Percentiles rank a stretch among this genome's conserved stretches.
Conservation (phyloP, 2,888 invertebrate species). For the Corbicula japonica region DNA sequence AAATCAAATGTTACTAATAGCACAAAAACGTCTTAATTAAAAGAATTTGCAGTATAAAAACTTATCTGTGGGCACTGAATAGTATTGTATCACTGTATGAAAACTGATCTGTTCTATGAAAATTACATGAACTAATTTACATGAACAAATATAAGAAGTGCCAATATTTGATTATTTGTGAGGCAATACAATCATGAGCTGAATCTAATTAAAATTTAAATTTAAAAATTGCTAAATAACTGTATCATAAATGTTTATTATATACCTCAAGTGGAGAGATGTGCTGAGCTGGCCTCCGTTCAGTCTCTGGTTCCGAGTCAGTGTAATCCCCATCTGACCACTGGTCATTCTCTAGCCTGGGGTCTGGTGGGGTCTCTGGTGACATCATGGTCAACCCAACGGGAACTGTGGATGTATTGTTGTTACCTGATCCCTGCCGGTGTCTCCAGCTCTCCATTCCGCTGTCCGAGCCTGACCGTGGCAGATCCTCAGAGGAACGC, state of each 20-base stretch:
- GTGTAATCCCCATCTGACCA: slow-evolving; percentile 97
- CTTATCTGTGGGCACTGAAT: too few species aligned
- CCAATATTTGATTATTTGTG: too few species aligned
- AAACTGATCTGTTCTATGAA: too few species aligned
- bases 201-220: too few species aligned
- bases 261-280: slow-evolving; percentile 64
- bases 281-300: slow-evolving; percentile 58
- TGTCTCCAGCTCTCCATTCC: slow-evolving; percentile 81
- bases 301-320: slow-evolving; percentile 77
- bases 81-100: too few species aligned
- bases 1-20: too few species aligned
- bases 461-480: slow-evolving; percentile 62
- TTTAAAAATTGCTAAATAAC: too few species aligned
- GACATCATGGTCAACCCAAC: slow-evolving; percentile 79
- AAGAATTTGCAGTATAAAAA: too few species aligned
- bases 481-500: slow-evolving; percentile 64
- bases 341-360: slow-evolving; percentile 88
- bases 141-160: too few species aligned
- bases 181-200: too few species aligned
- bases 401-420: slow-evolving; percentile 78
- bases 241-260: neutral
- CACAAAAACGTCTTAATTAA: too few species aligned
- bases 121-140: too few species aligned
- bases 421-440: slow-evolving; percentile 70
- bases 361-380: slow-evolving; percentile 74